Percentiles rank a stretch among this genome's conserved stretches.
phyloP scores from a whole-genome alignment of 2,113 vertebrate genomes.

The Eulemur macaco region DNA sequence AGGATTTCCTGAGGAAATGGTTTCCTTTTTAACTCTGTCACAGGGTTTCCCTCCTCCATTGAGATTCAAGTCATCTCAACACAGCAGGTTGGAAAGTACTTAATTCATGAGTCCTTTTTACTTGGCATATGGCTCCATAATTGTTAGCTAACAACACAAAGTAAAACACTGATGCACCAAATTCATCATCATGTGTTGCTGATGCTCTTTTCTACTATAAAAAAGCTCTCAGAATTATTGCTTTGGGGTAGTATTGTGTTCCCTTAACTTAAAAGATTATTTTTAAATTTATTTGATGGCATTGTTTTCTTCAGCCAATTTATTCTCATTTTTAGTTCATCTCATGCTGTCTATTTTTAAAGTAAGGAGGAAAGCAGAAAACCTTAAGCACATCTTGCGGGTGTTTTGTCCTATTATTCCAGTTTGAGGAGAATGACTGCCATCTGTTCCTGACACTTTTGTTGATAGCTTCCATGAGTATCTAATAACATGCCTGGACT shows the following conservation, averaged over 20 bases:
- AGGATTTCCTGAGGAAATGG: not conserved
- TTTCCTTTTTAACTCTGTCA: not conserved
- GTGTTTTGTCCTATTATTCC: not conserved
- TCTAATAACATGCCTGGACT: not conserved
- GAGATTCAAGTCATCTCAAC: not conserved
- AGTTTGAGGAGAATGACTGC: not conserved
- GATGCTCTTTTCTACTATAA: not conserved
- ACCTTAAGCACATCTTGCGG: not conserved
- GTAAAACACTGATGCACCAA: not conserved
- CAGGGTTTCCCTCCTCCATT: not conserved
- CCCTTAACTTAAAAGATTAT: not conserved
- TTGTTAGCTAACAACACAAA: not conserved
- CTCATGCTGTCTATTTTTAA: not conserved
- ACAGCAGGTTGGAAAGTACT: not conserved
- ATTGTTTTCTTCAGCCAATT: not conserved
- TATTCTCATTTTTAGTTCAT: slow-evolving; percentile 4
- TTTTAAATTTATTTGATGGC: not conserved
- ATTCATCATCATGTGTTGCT: not conserved
- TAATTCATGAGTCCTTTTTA: not conserved
- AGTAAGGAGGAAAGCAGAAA: not conserved
- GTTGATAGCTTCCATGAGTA: not conserved
- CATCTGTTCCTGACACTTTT: not conserved
- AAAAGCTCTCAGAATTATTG: not conserved
- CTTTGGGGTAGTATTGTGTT: not conserved
- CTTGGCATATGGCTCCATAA: not conserved